Conservation (phyloP, 1,140 invertebrate species). For the Trichonephila inaurata region DNA sequence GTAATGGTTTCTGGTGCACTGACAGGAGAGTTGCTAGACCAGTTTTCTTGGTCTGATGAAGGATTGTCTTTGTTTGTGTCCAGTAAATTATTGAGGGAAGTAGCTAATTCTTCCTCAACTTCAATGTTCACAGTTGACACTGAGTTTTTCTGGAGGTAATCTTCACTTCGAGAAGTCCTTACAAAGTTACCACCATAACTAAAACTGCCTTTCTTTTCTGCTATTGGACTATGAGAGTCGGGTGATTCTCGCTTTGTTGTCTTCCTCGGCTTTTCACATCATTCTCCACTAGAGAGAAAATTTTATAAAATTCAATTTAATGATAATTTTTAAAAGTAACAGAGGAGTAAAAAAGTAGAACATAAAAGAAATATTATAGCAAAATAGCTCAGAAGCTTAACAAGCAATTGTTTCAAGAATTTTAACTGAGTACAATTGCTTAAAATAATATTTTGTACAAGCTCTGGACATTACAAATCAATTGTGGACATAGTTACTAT, state of each 20-base stretch:
- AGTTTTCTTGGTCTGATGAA: constrained; percentile 86
- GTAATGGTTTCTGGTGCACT: constrained; percentile 77
- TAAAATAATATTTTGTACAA: no score
- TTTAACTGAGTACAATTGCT: no score
- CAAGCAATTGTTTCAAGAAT: no score
- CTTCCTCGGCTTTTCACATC: not conserved
- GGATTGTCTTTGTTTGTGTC: constrained; percentile 83
- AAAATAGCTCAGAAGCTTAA: no score
- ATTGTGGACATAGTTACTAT: no score
- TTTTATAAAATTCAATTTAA: not conserved
- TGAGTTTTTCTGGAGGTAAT: constrained; percentile 89
- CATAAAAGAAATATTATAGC: no score
- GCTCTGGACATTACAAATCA: no score
- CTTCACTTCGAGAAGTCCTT: constrained; percentile 90
- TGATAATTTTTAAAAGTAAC: no score
- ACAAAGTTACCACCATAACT: constrained; percentile 83
- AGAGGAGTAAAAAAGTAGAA: no score
- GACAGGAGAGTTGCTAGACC: constrained; percentile 92
- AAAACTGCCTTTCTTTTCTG: constrained; percentile 78
- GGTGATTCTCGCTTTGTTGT: constrained; percentile 79
- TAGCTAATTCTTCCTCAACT: constrained; percentile 89
- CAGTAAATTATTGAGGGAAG: constrained; percentile 92
- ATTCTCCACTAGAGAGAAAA: not conserved
- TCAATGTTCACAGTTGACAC: constrained; percentile 92
- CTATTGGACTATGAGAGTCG: constrained; percentile 77